A percentile compares a stretch with the other conserved stretches of the same genome.
Conservation (phyloP, 2,797 vertebrate species). For the Poecilia gillii region DNA sequence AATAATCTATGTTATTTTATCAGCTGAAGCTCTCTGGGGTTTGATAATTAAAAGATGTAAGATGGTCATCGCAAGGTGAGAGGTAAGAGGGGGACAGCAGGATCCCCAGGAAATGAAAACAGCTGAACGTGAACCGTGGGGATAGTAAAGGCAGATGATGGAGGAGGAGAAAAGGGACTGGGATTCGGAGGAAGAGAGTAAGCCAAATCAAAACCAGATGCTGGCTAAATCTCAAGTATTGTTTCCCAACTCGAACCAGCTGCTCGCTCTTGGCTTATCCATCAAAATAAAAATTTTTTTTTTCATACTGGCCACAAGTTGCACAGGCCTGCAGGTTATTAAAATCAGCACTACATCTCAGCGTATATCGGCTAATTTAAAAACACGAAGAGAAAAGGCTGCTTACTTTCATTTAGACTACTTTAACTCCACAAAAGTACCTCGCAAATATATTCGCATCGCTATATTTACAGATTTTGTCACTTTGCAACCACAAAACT, state of each 20-base stretch:
- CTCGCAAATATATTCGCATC: not conserved
- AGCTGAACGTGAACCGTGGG: slow-evolving; percentile 51
- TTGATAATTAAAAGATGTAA: slow-evolving; percentile 22
- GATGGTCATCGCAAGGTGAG: slow-evolving; percentile 43
- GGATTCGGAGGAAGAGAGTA: slow-evolving; percentile 52
- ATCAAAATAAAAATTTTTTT: slow-evolving; percentile 83
- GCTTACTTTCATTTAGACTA: slow-evolving; percentile 7
- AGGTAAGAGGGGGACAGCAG: slow-evolving; percentile 40
- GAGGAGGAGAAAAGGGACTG: slow-evolving; percentile 51
- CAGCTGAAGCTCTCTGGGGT: slow-evolving; percentile 44
- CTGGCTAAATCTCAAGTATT: slow-evolving; percentile 82
- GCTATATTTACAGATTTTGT: not conserved
- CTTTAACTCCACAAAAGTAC: not conserved
- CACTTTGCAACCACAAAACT: not conserved
- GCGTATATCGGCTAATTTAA: slow-evolving; percentile 12
- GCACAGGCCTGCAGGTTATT: slow-evolving; percentile 78
- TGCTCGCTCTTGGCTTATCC: slow-evolving; percentile 81
- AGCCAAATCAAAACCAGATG: slow-evolving; percentile 81
- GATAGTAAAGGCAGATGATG: slow-evolving; percentile 52
- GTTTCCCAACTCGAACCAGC: slow-evolving; percentile 84
- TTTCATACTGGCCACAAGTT: slow-evolving; percentile 74
- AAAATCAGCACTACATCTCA: slow-evolving; percentile 57
- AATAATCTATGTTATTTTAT: slow-evolving; percentile 66
- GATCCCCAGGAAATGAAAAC: slow-evolving; percentile 73
- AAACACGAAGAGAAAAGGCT: slow-evolving; percentile 19